phyloP scores from a whole-genome alignment of 2,113 vertebrate genomes.

The Ursus arctos region DNA sequence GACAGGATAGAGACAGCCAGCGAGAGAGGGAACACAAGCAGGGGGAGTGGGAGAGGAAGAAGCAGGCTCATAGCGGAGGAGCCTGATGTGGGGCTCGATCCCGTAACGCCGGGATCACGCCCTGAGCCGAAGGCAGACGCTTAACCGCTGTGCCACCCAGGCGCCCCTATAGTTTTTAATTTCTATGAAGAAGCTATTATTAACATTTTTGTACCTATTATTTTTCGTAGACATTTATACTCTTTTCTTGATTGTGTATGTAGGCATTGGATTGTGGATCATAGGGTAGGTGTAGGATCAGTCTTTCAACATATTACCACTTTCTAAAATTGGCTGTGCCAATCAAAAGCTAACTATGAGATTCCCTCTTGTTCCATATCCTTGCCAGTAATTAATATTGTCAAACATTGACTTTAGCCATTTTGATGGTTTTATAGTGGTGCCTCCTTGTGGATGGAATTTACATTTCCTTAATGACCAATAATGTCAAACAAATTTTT shows the following conservation, averaged over 20 bases:
- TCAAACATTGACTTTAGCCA: neutral
- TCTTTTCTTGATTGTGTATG: neutral
- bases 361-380: neutral
- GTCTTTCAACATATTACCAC: neutral
- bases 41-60: no score
- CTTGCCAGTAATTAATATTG: neutral
- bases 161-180: neutral
- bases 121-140: no score
- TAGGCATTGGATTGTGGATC: neutral
- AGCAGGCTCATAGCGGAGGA: no score
- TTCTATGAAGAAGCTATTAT: neutral
- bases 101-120: no score
- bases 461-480: constrained; percentile 5
- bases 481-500: neutral
- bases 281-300: neutral
- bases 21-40: no score
- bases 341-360: neutral
- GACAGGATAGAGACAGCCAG: no score
- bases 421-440: neutral
- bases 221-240: neutral
- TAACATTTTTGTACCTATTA: neutral
- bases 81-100: no score
- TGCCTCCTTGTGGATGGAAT: neutral
- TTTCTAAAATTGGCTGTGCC: neutral
- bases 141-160: no score